Evolutionary conservation across 2,888 invertebrate species (phyloP), one percentile per base, ranked within the genome.

Genomic region (Melanchra persicariae): DNA sequence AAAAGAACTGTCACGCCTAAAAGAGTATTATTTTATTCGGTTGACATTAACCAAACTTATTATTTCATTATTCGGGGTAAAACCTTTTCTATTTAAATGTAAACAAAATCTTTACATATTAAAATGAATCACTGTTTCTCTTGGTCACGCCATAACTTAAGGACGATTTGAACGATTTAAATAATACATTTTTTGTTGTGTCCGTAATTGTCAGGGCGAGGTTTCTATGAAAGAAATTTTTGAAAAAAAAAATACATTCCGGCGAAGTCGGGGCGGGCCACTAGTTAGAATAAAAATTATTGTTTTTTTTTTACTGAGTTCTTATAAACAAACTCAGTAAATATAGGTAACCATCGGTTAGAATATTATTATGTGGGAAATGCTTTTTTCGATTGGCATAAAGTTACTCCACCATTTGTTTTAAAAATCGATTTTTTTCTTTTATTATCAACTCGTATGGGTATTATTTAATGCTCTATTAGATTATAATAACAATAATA

Each of bases 391-490:
- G 34, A 34, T 34, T 34, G 34, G 34, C 8, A 34, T n/a, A 34
- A 34, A 8, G 34, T 34, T 34, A 34, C 34, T 34, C 34, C 6
- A 61, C 5, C 12, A 37, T 17, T 22, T 26, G 22, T 22, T 22
- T n/a, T 1, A 22, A 51, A 51, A 7, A 37, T 7, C 19, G 6
- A 17, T 3, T 0, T 15, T 15, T 52, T 30, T 30, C 5, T 49
- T 12, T 24, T 24, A 24, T 15, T 15, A 2, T 7, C 12, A 37
- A 22, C 40, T 40, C 24, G 34, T 9, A 17, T 69, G 22, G 37
- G 12, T 69, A 45, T 54, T 68, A 37, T 26, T 1, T 8, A 37
- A 37, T 37, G 52, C 54, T 52, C 24, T 66, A 52, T 45, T 17
- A 45, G n/a, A 10, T 19, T 9, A 63, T 54, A 68, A n/a, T n/a